phyloP scores from a whole-genome alignment of 92 coral and sea anemone species.

The Siderastrea radians region DNA sequence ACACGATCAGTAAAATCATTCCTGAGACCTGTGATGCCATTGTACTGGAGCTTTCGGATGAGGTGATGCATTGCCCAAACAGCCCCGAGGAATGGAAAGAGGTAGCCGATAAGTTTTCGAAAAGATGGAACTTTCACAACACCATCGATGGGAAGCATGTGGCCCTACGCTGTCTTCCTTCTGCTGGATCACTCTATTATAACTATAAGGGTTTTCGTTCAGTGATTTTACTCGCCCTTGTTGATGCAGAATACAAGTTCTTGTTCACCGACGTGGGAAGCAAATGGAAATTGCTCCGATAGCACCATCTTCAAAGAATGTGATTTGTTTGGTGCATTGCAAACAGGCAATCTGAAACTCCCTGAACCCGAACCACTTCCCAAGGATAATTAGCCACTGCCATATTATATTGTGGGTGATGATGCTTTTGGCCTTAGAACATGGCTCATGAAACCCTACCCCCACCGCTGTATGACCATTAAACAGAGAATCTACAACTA shows the following conservation, averaged over 20 bases:
- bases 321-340: slow-evolving; percentile 47
- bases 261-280: slow-evolving; percentile 72
- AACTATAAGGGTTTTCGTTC: slow-evolving; percentile 60
- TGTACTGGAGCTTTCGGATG: no score
- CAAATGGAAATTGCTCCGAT: slow-evolving; percentile 68
- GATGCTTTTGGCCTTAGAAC: not conserved
- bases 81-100: not conserved
- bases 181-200: slow-evolving; percentile 58
- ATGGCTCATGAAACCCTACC: not conserved
- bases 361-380: not conserved
- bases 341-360: not conserved
- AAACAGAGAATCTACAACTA: not conserved
- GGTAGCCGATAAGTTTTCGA: not conserved
- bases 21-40: no score
- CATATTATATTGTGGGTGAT: slow-evolving; percentile 3
- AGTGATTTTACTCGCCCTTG: slow-evolving; percentile 64
- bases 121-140: slow-evolving; percentile 68
- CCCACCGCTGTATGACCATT: not conserved
- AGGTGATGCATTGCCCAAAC: not conserved
- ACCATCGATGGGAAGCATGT: slow-evolving; percentile 79
- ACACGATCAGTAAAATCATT: no score
- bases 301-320: slow-evolving; percentile 65
- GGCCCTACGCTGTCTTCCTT: slow-evolving; percentile 51
- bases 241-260: slow-evolving; percentile 58
- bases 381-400: not conserved